Evolutionary conservation across 1,140 invertebrate species (phyloP), one percentile per base, ranked within the genome.

Genomic region (Drosophila orosa): DNA sequence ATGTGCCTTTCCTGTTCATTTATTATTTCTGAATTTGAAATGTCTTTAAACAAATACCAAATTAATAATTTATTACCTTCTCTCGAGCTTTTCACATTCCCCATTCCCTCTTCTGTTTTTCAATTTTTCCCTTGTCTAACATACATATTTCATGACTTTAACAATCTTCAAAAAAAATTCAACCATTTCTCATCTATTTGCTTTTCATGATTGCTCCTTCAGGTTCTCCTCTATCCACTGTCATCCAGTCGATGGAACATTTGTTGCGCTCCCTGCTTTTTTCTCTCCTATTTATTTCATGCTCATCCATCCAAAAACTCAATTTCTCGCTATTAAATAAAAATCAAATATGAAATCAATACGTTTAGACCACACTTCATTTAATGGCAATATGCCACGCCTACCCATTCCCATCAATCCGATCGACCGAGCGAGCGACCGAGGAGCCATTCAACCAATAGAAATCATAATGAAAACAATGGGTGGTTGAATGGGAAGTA

Each of bases 321-420:
- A 81, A 77, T 77, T 81, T 77, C 54, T 81, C 55, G 68, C 74
- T 69, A 79, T 76, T 83, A 79, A 79, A 84, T 83, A 79, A 79
- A 72, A 84, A 84, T 84, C 76, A 77, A 84, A 82, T 72, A 77
- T 84, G 81, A 85, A 80, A 84, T 80, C 81, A 80, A 85, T 84
- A 77, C 73, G 67, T 72, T 80, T 71, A 67, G 69, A 62, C 42
- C 55, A 68, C 73, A 84, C 76, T 77, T 69, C 62, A 84, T 77
- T 74, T 55, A 77, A 67, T 76, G 61, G 47, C 75, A 58, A 58
- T 35, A 50, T 75, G 55, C 50, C 54, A 63, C 71, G 68, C 74
- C 59, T 69, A 52, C 54, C 31, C 50, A 39, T 54, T 19, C 55
- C 55, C 55, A 54, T 47, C 39, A 37, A 31, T 65, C 42, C 45